Percentiles rank a stretch among this genome's conserved stretches.
Evolutionary conservation across 2,797 vertebrate genomes (phyloP).

Genomic region (Moxostoma hubbsi): DNA sequence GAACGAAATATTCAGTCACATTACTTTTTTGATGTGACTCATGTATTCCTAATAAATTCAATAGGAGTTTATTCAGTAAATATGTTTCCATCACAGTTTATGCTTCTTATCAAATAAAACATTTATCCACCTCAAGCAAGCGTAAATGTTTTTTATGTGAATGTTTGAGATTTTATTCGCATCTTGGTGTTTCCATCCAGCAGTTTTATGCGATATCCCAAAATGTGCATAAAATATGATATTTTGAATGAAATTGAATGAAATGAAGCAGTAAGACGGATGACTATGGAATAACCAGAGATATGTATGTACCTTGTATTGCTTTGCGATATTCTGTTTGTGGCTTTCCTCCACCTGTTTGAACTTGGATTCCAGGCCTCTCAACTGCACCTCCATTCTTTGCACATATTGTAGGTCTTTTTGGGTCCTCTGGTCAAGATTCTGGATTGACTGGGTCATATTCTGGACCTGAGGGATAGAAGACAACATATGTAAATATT

Average conservation of each 20-base stretch:
- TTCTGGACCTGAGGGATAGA: slow-evolving; percentile 87
- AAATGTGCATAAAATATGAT: not conserved
- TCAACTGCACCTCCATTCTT: slow-evolving; percentile 94
- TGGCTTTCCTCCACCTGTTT: slow-evolving; percentile 93
- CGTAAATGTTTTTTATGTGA: too few species aligned
- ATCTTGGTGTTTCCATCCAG: too few species aligned
- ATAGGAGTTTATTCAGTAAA: too few species aligned
- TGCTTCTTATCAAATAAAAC: too few species aligned
- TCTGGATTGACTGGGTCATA: slow-evolving; percentile 95
- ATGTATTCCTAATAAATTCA: too few species aligned
- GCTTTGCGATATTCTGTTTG: slow-evolving; percentile 89
- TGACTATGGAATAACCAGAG: slow-evolving; percentile 24
- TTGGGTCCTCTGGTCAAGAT: slow-evolving; percentile 92
- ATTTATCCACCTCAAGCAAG: too few species aligned
- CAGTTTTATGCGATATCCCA: too few species aligned
- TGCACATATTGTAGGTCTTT: slow-evolving; percentile 94
- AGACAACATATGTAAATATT: not conserved
- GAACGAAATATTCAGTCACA: too few species aligned
- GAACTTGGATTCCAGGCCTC: slow-evolving; percentile 91
- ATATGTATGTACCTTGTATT: slow-evolving; percentile 87
- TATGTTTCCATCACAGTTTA: too few species aligned
- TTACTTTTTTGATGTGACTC: too few species aligned
- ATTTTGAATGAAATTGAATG: slow-evolving; percentile 10
- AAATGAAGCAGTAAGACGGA: slow-evolving; percentile 9
- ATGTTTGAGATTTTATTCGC: too few species aligned